Base-by-base conservation (phyloP, 1,140 invertebrate genomes). In the Cydia splendana region DNA sequence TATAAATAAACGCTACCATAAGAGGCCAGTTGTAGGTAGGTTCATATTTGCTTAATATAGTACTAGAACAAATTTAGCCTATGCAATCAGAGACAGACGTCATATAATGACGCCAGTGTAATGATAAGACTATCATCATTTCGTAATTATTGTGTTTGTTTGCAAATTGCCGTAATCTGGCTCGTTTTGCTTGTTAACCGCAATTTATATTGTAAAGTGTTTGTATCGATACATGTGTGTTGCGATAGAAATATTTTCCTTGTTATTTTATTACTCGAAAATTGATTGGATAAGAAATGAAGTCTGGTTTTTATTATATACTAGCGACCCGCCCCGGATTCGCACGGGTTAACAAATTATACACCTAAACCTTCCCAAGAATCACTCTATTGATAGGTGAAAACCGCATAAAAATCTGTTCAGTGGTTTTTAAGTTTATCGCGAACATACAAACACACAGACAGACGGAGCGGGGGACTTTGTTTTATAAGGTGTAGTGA, bases 91-190 rank as follows among this genome's bases (percentile, higher is more conserved):
- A n/a, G n/a, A 38, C 67, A 42, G 67, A 71, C 67, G 67, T 71
- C 67, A 71, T 30, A 18, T 42, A 71, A 71, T 71, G 30, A 71
- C 67, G 67, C 67, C 30, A 71, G 67, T 5, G 1, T 71, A 42
- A 42, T 45, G 30, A 71, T 71, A 71, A 45, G 34, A n/a, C 18
- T 71, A 71, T 71, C 67, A 38, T 71, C 67, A 71, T 71, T 71
- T 71, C 34, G 67, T 71, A 38, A 71, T 71, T 71, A 42, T 71
- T 71, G 67, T 69, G 65, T 71, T 69, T 69, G 65, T 69, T 71
- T 71, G 67, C 67, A 71, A 71, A 71, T 71, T 71, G 67, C 67
- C 38, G 38, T 71, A 71, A 71, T 71, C 67, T 18, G 30, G n/a
- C 15, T 71, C 30, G 65, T 67, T 67, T 65, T 34, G 67, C 67